These are phyloP conservation scores for Heliangelus exortis DNA, from an alignment of 2,797 vertebrate species.

Conservation along the genomic window DNA sequence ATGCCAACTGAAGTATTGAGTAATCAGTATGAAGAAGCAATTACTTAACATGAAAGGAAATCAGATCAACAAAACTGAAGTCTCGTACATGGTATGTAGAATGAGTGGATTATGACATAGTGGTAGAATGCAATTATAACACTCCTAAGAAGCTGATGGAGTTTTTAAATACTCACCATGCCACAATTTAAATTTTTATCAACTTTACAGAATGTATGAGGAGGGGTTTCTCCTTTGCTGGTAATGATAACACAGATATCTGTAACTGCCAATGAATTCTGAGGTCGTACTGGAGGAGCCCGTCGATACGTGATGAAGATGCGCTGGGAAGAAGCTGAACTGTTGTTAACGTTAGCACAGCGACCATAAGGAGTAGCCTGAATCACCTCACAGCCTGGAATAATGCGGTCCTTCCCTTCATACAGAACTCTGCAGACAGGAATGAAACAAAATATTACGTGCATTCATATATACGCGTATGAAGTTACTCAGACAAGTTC, in stretches of 20 bases:
- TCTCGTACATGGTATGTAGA: neutral
- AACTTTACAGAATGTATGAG: constrained; percentile 97
- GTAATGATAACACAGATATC: constrained; percentile 96
- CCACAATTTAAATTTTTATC: constrained; percentile 98
- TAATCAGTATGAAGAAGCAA: neutral
- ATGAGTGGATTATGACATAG: neutral
- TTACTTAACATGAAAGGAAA: neutral
- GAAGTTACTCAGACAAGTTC: neutral
- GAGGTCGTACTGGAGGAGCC: constrained; percentile 85
- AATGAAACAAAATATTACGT: neutral
- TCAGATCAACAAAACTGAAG: neutral
- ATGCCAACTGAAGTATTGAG: neutral
- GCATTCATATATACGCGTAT: neutral
- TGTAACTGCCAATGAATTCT: constrained; percentile 95
- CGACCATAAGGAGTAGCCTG: constrained; percentile 96
- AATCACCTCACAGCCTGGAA: constrained; percentile 94
- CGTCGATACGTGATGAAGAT: constrained; percentile 96
- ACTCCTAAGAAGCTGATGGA: neutral
- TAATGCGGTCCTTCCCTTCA: constrained; percentile 94
- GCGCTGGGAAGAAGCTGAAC: constrained; percentile 91
- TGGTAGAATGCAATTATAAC: neutral
- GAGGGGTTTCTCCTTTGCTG: constrained; percentile 95
- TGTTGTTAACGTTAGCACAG: constrained; percentile 99
- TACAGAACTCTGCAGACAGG: constrained; percentile 87
- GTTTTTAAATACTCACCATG: constrained; percentile 84